Conservation (phyloP, 2,113 vertebrate species). For the Rattus rattus region DNA sequence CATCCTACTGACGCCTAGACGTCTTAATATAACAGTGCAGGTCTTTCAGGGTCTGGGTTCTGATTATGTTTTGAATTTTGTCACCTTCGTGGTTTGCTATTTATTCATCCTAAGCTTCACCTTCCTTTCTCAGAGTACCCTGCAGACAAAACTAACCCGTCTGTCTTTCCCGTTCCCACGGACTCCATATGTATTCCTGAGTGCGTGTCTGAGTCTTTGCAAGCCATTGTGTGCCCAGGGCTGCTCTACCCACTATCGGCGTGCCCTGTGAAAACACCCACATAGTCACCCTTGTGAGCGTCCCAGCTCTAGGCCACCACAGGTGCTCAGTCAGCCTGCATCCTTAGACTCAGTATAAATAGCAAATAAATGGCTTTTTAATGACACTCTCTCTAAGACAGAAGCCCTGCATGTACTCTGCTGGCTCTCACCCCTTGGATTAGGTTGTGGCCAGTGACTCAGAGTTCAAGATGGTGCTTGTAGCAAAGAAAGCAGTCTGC, state of each 20-base stretch:
- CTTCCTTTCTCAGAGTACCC: neutral
- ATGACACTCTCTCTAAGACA: neutral
- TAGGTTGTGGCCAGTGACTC: constrained; percentile 14
- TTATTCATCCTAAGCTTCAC: neutral
- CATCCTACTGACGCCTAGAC: neutral
- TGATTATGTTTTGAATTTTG: neutral
- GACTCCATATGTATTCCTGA: neutral
- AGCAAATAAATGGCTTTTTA: constrained; percentile 12
- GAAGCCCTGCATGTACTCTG: neutral
- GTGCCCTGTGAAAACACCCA: neutral
- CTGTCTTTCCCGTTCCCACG: neutral
- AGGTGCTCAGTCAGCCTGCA: neutral
- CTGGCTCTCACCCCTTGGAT: neutral
- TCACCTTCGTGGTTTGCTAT: neutral
- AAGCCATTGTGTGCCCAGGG: neutral
- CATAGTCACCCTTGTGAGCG: neutral
- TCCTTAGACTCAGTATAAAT: neutral
- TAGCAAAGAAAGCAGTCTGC: neutral
- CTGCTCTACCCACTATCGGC: neutral
- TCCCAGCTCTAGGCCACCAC: neutral
- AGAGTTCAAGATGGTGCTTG: constrained; percentile 57
- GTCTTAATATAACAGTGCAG: neutral
- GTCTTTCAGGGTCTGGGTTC: neutral
- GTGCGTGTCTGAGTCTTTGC: neutral
- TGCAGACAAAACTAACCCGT: neutral